Evolutionary conservation across 2,113 vertebrate species (phyloP).

Genomic region (Carollia perspicillata): DNA sequence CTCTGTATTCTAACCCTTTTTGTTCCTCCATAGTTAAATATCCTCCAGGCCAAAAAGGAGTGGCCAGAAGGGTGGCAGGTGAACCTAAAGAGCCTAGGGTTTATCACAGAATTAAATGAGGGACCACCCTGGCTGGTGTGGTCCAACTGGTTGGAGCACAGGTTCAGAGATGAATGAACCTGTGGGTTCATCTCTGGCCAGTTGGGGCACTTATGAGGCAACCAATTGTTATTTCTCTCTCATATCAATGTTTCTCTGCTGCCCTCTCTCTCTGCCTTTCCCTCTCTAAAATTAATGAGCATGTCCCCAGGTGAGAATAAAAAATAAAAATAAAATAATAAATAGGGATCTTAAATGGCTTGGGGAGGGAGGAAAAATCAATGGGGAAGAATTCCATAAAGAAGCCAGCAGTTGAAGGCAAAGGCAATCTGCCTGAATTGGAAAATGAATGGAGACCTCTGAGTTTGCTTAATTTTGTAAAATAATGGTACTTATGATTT

Average conservation of each 20-base stretch:
- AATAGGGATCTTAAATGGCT: neutral
- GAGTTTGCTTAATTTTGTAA: conserved; percentile 28
- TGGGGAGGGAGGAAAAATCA: accelerated
- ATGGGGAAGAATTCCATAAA: neutral
- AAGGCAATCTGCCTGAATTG: neutral
- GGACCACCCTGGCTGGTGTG: too few species aligned
- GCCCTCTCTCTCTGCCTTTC: too few species aligned
- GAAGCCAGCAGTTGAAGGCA: neutral
- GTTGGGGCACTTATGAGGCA: too few species aligned
- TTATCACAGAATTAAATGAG: neutral
- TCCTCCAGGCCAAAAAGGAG: neutral
- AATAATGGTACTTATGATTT: conserved; percentile 38
- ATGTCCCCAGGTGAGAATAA: too few species aligned
- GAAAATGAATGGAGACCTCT: neutral
- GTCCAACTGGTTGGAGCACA: too few species aligned
- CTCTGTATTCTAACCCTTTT: neutral
- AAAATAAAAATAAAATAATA: too few species aligned
- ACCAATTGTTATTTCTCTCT: too few species aligned
- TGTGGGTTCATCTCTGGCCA: too few species aligned
- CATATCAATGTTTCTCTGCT: too few species aligned
- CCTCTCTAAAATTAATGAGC: too few species aligned
- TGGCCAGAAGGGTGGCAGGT: neutral
- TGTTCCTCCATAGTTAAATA: neutral
- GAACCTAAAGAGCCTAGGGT: neutral
- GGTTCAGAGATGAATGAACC: too few species aligned